Evolutionary conservation across 2,888 invertebrate species (phyloP).

Genomic region (Aspidiotus rigidus): DNA sequence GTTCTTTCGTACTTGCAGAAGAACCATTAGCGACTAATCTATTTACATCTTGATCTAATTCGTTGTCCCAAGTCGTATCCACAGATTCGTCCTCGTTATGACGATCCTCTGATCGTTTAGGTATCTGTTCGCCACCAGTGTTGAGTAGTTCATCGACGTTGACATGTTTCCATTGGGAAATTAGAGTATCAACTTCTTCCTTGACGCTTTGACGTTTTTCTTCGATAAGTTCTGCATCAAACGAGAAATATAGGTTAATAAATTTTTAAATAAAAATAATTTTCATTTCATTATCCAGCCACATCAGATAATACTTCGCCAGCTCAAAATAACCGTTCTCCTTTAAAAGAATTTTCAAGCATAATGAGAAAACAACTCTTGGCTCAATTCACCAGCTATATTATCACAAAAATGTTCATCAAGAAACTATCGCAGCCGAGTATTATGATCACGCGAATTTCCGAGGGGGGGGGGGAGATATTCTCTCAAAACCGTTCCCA

Average conservation of each 20-base stretch:
- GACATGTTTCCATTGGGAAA: conserved; percentile 20
- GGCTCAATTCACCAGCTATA: too few relatives aligned
- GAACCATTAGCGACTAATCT: conserved; percentile 10
- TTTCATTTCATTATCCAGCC: background rate
- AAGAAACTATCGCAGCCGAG: too few relatives aligned
- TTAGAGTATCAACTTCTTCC: conserved; percentile 26
- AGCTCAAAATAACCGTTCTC: too few relatives aligned
- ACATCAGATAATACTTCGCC: background rate
- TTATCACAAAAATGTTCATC: too few relatives aligned
- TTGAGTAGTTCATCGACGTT: conserved; percentile 20
- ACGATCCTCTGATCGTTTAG: background rate
- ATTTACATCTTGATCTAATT: background rate
- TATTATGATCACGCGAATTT: too few relatives aligned
- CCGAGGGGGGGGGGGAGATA: too few relatives aligned
- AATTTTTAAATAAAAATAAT: background rate
- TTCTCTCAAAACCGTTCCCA: too few relatives aligned
- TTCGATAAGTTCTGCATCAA: conserved; percentile 19
- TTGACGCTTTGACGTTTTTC: conserved; percentile 26
- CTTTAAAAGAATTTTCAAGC: too few relatives aligned
- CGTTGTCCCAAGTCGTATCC: background rate
- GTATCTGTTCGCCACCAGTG: background rate
- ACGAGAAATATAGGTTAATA: background rate
- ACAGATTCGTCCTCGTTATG: background rate
- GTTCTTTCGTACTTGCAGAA: background rate
- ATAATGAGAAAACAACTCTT: too few relatives aligned